Conservation (phyloP, 2,113 vertebrate species). For the Litocranius walleri region DNA sequence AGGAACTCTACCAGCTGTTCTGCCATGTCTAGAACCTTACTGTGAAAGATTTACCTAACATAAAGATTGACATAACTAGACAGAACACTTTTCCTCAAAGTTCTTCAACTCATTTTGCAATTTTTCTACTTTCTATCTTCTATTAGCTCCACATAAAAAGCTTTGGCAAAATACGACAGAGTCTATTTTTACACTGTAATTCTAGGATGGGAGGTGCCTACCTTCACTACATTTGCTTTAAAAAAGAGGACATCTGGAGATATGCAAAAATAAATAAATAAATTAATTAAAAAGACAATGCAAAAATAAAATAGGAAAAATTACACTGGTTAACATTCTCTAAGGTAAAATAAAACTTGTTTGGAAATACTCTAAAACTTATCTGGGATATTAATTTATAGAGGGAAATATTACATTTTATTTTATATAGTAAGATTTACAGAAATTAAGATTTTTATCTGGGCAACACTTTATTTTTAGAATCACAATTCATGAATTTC, state of each 20-base stretch:
- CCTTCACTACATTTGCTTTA: neutral
- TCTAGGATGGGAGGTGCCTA: neutral
- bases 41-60: neutral
- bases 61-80: neutral
- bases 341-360: neutral
- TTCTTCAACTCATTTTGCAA: neutral
- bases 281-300: neutral
- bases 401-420: neutral
- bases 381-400: neutral
- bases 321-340: neutral
- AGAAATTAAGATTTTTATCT: neutral
- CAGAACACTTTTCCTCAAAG: neutral
- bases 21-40: neutral
- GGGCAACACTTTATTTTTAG: neutral
- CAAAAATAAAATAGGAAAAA: neutral
- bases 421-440: neutral
- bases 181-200: neutral
- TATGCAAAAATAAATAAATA: neutral
- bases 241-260: neutral
- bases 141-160: neutral
- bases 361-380: neutral
- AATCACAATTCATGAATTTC: neutral
- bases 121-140: neutral
- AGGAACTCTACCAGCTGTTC: accelerated
- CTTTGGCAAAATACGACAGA: neutral